Conservation (phyloP, 2,888 invertebrate genomes). For the Watsonalla cultraria region DNA sequence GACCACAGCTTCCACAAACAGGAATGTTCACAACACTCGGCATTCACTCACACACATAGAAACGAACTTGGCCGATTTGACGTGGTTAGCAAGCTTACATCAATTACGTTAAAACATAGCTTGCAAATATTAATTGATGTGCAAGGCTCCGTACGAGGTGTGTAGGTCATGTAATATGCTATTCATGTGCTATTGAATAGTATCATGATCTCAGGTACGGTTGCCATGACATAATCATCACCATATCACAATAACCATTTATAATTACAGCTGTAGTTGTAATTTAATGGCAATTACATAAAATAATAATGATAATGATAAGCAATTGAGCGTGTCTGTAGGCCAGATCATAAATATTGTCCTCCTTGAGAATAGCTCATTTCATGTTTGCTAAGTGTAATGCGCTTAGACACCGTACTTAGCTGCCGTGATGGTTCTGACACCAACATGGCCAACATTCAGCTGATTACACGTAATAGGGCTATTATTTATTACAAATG, state of each 20-base stretch:
- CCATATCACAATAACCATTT: conserved; percentile 31
- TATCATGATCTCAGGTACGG: conserved; percentile 21
- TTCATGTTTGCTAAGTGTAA: background rate
- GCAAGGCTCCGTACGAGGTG: conserved; percentile 33
- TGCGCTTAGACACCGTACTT: background rate
- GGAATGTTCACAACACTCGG: conserved; percentile 12
- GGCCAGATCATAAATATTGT: background rate
- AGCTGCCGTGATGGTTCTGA: conserved; percentile 10
- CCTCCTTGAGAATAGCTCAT: background rate
- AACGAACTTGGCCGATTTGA: conserved; percentile 6
- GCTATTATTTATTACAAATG: conserved; percentile 25
- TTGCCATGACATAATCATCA: conserved; percentile 36
- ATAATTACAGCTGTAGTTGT: background rate
- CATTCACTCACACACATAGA: conserved; percentile 8
- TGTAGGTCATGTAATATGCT: conserved; percentile 57
- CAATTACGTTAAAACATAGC: conserved; percentile 27
- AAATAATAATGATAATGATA: too few relatives aligned
- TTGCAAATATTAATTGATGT: conserved; percentile 37
- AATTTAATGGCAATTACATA: background rate
- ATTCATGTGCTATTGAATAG: conserved; percentile 35
- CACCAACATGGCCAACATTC: conserved; percentile 19
- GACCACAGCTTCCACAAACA: conserved; percentile 12
- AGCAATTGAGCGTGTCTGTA: background rate
- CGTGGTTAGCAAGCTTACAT: conserved; percentile 26
- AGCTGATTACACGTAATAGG: conserved; percentile 34